These are phyloP conservation scores for Grammomys surdaster DNA, from an alignment of 2,113 vertebrate genomes.

Conservation along the genomic window DNA sequence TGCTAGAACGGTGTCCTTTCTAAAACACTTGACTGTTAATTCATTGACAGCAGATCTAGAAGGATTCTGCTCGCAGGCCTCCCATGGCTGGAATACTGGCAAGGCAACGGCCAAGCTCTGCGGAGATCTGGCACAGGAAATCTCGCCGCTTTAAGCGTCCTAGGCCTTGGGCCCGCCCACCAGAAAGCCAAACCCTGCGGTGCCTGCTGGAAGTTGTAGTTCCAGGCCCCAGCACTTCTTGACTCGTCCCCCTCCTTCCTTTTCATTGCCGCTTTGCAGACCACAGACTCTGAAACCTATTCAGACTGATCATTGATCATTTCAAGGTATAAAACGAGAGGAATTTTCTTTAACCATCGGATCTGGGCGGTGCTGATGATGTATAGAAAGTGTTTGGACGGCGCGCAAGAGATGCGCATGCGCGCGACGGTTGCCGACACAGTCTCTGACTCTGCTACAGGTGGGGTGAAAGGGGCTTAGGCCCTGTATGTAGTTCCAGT, in stretches of 20 bases:
- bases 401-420: neutral
- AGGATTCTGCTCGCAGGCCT: rapidly evolving
- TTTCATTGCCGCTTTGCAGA: rapidly evolving
- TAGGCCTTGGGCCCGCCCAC: neutral
- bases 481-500: rapidly evolving
- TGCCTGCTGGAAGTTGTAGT: slow-evolving; percentile 72
- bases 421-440: neutral
- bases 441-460: rapidly evolving
- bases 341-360: neutral
- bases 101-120: neutral
- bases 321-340: neutral
- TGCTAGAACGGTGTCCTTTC: neutral
- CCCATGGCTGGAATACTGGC: rapidly evolving
- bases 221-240: rapidly evolving
- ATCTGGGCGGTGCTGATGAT: rapidly evolving
- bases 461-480: neutral
- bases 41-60: rapidly evolving
- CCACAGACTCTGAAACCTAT: neutral
- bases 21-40: neutral
- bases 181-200: neutral
- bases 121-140: rapidly evolving
- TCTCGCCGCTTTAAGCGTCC: slow-evolving; percentile 73
- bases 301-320: neutral
- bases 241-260: rapidly evolving
- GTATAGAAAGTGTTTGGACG: neutral